Evolutionary conservation across 2,113 vertebrate species (phyloP).

Genomic region (Hemibagrus wyckioides): DNA sequence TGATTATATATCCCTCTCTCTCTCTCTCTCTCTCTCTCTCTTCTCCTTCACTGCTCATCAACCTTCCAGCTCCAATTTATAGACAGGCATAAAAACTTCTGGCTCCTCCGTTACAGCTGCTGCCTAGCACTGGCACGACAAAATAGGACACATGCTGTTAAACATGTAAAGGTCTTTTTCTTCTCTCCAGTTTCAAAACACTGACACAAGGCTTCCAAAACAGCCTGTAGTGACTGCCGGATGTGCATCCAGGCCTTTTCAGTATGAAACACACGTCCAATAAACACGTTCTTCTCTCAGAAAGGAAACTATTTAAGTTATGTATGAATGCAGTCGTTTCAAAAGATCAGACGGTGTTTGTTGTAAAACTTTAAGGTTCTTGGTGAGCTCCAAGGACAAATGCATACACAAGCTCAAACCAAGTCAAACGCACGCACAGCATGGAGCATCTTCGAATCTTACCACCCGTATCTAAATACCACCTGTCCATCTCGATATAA

Average conservation of each 20-base stretch:
- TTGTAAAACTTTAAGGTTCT: conserved; percentile 54
- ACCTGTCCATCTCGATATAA: conserved; percentile 67
- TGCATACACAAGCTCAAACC: conserved; percentile 66
- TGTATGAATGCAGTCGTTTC: not conserved
- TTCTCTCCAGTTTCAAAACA: conserved; percentile 7
- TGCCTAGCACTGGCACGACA: conserved; percentile 62
- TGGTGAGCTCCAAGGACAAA: conserved; percentile 70
- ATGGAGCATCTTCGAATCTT: conserved; percentile 64
- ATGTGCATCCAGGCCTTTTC: conserved; percentile 20
- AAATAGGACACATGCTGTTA: conserved; percentile 74
- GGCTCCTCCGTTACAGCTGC: conserved; percentile 62
- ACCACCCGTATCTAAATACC: conserved; percentile 68
- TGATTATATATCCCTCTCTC: not conserved
- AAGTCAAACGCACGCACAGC: conserved; percentile 46
- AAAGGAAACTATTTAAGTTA: conserved; percentile 19
- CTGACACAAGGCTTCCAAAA: conserved; percentile 26
- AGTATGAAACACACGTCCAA: not conserved
- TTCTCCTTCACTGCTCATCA: conserved; percentile 76
- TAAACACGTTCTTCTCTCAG: not conserved
- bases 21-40: conserved; percentile 46
- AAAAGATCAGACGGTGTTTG: conserved; percentile 15
- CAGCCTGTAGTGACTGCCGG: conserved; percentile 19
- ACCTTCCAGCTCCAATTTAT: conserved; percentile 73
- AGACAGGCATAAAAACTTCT: conserved; percentile 69
- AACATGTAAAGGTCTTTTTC: conserved; percentile 62